Evolutionary conservation across 2,888 invertebrate genomes (phyloP).

Genomic region (Acanthosoma haemorrhoidale): DNA sequence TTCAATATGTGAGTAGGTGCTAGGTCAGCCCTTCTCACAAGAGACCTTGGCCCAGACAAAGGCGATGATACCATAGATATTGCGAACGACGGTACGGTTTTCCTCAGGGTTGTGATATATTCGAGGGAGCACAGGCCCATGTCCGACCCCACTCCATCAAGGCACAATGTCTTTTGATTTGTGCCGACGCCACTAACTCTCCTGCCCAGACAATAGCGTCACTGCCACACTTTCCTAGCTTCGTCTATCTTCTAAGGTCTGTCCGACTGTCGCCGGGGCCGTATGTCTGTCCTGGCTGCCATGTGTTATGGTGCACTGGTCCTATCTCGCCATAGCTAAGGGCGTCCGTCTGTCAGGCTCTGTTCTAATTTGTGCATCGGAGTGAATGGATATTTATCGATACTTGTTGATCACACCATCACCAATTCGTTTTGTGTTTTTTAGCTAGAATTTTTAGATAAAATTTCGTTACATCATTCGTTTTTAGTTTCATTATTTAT

Average conservation of each 20-base stretch:
- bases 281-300: neutral
- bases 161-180: conserved; percentile 29
- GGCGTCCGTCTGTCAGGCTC: too few species aligned
- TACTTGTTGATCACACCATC: too few species aligned
- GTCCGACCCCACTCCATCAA: conserved; percentile 23
- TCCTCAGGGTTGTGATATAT: neutral
- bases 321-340: too few species aligned
- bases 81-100: neutral
- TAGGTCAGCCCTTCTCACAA: neutral
- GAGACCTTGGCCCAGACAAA: neutral
- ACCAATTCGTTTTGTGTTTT: too few species aligned
- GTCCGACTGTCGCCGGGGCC: neutral
- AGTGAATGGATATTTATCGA: too few species aligned
- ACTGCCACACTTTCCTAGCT: conserved; percentile 9
- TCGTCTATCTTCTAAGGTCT: conserved; percentile 5
- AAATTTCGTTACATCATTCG: too few species aligned
- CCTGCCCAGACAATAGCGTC: conserved; percentile 16
- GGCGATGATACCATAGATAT: neutral
- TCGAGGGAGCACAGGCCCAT: too few species aligned
- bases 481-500: too few species aligned
- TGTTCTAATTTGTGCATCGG: too few species aligned
- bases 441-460: too few species aligned
- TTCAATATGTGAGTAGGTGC: too few species aligned
- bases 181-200: conserved; percentile 27
- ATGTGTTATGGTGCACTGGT: neutral